Conservation (phyloP, 2,113 vertebrate species). For the Octodon degus region DNA sequence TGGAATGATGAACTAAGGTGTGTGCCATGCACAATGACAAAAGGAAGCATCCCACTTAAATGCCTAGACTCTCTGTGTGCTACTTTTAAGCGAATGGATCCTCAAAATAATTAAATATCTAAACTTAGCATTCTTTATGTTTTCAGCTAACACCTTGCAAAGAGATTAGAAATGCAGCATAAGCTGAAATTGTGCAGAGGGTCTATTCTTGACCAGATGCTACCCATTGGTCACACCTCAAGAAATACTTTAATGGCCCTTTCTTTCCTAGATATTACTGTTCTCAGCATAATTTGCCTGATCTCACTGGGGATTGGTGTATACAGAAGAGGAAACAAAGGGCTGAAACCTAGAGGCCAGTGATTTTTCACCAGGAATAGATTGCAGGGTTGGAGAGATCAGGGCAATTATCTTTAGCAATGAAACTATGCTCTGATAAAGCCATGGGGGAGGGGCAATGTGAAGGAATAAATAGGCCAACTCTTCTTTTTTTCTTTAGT, state of each 20-base stretch:
- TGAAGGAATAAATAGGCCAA: conserved; percentile 80
- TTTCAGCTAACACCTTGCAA: not conserved
- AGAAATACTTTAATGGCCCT: conserved; percentile 17
- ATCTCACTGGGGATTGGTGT: conserved; percentile 53
- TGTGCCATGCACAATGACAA: conserved; percentile 25
- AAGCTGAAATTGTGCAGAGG: conserved; percentile 31
- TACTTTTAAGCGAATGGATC: conserved; percentile 43
- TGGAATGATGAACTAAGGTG: conserved; percentile 25
- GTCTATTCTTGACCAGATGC: conserved; percentile 64
- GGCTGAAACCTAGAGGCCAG: conserved; percentile 44
- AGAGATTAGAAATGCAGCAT: conserved; percentile 33
- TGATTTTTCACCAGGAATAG: conserved; percentile 75
- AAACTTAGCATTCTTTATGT: conserved; percentile 49
- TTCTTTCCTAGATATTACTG: conserved; percentile 55
- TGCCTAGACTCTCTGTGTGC: conserved; percentile 15
- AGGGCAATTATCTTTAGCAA: conserved; percentile 80
- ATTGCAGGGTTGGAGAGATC: not conserved
- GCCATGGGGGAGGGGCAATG: conserved; percentile 20
- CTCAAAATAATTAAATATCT: conserved; percentile 46
- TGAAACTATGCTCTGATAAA: conserved; percentile 75
- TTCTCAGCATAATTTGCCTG: conserved; percentile 49
- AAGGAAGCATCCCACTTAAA: not conserved
- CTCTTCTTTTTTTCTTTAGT: conserved; percentile 70
- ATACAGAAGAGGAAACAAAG: conserved; percentile 38
- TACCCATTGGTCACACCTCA: conserved; percentile 36